These are phyloP conservation scores for Xanthostigma xanthostigma DNA, from an alignment of 2,888 invertebrate species.

Conservation along the genomic window DNA sequence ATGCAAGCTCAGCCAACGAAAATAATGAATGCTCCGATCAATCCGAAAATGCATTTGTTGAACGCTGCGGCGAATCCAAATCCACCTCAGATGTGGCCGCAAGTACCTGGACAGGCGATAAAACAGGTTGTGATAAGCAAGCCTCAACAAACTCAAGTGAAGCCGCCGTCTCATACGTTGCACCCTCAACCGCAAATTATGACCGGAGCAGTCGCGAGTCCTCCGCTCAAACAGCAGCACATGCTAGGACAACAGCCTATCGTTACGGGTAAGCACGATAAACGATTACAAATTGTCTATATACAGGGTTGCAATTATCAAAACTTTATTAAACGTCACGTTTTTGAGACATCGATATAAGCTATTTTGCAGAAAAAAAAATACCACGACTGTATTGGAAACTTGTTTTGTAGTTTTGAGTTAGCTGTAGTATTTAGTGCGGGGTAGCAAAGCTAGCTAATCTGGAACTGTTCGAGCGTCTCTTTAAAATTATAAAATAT, in stretches of 20 bases:
- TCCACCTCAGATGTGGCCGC: slow-evolving; percentile 7
- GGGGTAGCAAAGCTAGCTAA: too few relatives aligned
- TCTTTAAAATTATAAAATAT: background rate
- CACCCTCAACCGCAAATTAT: slow-evolving; percentile 29
- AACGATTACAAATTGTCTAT: background rate
- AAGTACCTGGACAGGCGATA: background rate
- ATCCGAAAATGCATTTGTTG: slow-evolving; percentile 28
- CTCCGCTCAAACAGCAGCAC: slow-evolving; percentile 34
- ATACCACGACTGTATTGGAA: too few relatives aligned
- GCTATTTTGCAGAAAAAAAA: background rate
- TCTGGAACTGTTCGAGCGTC: too few relatives aligned
- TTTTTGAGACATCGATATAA: background rate
- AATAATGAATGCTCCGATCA: slow-evolving; percentile 17
- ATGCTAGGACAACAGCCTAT: slow-evolving; percentile 29
- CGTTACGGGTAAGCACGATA: slow-evolving; percentile 20
- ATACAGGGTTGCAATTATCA: background rate
- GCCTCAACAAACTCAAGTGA: slow-evolving; percentile 6
- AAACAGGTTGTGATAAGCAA: background rate
- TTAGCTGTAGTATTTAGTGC: too few relatives aligned
- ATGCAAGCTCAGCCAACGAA: slow-evolving; percentile 8
- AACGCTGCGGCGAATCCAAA: slow-evolving; percentile 20
- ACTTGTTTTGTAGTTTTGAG: too few relatives aligned
- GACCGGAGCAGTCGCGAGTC: slow-evolving; percentile 37
- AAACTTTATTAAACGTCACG: background rate
- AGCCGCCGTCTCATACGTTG: slow-evolving; percentile 15